Evolutionary conservation across 2,113 vertebrate species (phyloP), one percentile per base, ranked within the genome.

Genomic region (Glaucidium brasilianum): DNA sequence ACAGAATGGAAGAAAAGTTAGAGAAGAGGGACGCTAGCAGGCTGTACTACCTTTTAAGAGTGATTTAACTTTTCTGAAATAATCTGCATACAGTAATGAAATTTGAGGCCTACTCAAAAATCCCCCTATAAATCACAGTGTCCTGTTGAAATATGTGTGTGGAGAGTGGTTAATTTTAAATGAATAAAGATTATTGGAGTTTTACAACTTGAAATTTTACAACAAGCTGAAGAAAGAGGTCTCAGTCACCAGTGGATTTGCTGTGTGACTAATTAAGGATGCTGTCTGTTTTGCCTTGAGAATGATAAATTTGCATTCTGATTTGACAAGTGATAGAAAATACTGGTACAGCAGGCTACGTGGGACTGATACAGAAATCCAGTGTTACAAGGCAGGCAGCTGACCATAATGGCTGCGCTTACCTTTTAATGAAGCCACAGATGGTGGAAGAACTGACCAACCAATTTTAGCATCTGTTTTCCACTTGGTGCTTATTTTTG

Each of bases 401-500:
- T 72, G 59, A 59, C 34, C n/a, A 1, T 35, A 32, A 52, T 0
- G 5, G 10, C n/a, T 50, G 10, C 32, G 29, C 0, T 1, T 25
- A 83, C n/a, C 75, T 69, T 73, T 79, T 35, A 53, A 9, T 50
- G 67, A 32, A 85, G 8, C 25, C 21, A 16, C 34, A 69, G 23
- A 55, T 47, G 32, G 5, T 27, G 60, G 50, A 89, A 32, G 50
- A 83, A 62, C 34, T 34, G 66, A 76, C 32, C 63, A 88, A 91
- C 30, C 5, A n/a, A 20, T 71, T 93, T 67, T 29, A 88, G 50
- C 74, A 80, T 95, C 87, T 94, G 67, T 66, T 95, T 94, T 80
- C 41, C 29, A 85, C n/a, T 88, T 88, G 41, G 5, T 77, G 19
- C 21, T 82, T 92, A n/a, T 26, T 94, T 89, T 93, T 90, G 74